Evolutionary conservation across 2,888 invertebrate genomes (phyloP), one percentile per base, ranked within the genome.

Genomic region (Rhyacophila evoluta): DNA sequence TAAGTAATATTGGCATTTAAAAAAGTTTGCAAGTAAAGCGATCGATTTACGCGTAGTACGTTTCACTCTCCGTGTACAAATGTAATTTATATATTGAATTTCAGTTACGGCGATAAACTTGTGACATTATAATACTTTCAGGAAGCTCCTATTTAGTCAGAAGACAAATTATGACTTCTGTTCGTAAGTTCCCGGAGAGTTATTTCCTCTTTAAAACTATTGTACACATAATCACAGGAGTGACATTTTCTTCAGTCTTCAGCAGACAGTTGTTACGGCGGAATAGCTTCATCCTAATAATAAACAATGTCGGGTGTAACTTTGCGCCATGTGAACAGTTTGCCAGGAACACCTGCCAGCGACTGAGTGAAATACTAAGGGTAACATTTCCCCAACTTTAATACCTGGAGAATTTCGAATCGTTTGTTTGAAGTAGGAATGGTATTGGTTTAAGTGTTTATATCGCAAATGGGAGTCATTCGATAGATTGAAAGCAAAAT

Each of bases 271-370:
- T 55, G 55, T 55, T 55, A 55, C 55, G 19, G 55, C 25, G 19
- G 55, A 55, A 55, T 55, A 19, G 55, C 55, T 55, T 55, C 19
- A 55, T 55, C 55, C 55, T 55, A 19, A 55, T 55, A 55, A 55
- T 55, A 55, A 55, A 55, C 55, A 55, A 55, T 69, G 69, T 69
- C 69, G 29, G 69, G 69, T n/a, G 33, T 33, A 69, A 69, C 28
- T 75, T 55, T 55, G 55, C 10, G 15, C 25, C 55, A 55, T 55
- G 55, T 55, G 55, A 55, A 19, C 55, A 74, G 80, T 80, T 80
- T 77, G 80, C 78, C 78, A 80, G 74, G 78, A 69, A 75, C 80
- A 78, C 80, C 75, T 80, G 78, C 69, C 69, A 12, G 67, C 38
- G 28, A 70, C 55, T 25, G 72, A 68, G 33, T 75, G 69, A 27